A percentile compares a stretch with the other conserved stretches of the same genome.
Evolutionary conservation across 2,797 vertebrate species (phyloP).

Genomic region (Bryconaethiops microstoma): DNA sequence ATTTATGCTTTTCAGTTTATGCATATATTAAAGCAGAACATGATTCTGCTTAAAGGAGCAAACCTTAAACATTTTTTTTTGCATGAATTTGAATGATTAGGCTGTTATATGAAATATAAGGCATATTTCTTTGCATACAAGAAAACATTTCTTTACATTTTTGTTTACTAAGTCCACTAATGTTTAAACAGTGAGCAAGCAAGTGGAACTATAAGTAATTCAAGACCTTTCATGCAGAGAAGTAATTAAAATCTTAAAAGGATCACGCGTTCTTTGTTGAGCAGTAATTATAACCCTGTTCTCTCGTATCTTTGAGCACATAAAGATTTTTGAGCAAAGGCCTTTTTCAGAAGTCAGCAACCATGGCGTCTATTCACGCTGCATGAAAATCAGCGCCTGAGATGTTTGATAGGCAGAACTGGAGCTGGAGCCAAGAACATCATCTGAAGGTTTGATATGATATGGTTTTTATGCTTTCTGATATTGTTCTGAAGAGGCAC

Average conservation of each 20-base stretch:
- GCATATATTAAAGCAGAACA: background rate
- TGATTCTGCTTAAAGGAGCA: background rate
- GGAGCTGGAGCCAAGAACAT: conserved; percentile 38
- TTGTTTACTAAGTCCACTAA: background rate
- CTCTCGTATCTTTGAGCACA: background rate
- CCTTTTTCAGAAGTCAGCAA: background rate
- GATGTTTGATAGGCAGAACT: conserved; percentile 53
- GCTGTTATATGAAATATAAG: background rate
- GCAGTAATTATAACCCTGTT: background rate
- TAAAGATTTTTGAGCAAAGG: background rate
- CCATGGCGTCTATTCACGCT: background rate
- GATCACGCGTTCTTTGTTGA: background rate
- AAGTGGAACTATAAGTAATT: background rate
- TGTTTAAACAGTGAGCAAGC: background rate
- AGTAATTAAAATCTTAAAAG: conserved; percentile 27
- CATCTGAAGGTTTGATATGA: conserved; percentile 43
- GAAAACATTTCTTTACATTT: too few relatives aligned
- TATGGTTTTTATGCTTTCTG: conserved; percentile 50
- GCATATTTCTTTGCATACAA: background rate
- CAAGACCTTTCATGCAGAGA: background rate
- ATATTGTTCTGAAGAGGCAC: conserved; percentile 38
- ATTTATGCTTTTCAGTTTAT: conserved; percentile 45
- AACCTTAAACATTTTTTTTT: conserved; percentile 21
- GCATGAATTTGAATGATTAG: too few relatives aligned
- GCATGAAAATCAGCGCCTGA: background rate